Evolutionary conservation across 1,140 invertebrate genomes (phyloP).

Genomic region (Pemphigus obesinymphae): DNA sequence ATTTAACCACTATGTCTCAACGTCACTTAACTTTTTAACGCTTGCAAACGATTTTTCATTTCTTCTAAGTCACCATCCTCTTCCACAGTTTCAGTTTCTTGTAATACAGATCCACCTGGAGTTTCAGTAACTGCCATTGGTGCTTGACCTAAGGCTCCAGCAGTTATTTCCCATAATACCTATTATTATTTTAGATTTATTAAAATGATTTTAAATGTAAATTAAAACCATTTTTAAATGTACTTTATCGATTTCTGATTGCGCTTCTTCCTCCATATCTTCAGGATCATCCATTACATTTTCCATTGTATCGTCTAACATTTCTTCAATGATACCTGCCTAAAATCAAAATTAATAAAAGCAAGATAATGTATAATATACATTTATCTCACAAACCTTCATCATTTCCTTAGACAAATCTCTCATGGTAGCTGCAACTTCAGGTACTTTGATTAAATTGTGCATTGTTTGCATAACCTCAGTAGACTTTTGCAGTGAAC

Average conservation of each 20-base stretch:
- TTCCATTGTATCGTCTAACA: constrained; percentile 98
- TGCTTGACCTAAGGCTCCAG: constrained; percentile 86
- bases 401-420: constrained; percentile 99
- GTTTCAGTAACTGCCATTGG: constrained; percentile 59
- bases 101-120: constrained; percentile 62
- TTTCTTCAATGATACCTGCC: constrained; percentile 98
- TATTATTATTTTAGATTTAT: constrained; percentile 48
- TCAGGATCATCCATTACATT: constrained; percentile 75
- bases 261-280: constrained; percentile 87
- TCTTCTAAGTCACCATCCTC: constrained; percentile 76
- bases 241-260: constrained; percentile 88
- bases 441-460: constrained; percentile 78
- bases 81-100: constrained; percentile 55
- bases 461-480: constrained; percentile 99
- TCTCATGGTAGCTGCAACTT: constrained; percentile 92
- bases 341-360: constrained; percentile 48
- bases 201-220: background rate
- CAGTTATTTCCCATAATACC: constrained; percentile 93
- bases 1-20: background rate
- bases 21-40: constrained; percentile 56
- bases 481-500: constrained; percentile 85
- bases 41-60: constrained; percentile 79
- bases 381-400: constrained; percentile 54
- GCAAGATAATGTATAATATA: background rate
- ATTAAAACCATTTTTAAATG: background rate